Conservation (phyloP, 2,888 invertebrate species). For the Latrodectus elegans region DNA sequence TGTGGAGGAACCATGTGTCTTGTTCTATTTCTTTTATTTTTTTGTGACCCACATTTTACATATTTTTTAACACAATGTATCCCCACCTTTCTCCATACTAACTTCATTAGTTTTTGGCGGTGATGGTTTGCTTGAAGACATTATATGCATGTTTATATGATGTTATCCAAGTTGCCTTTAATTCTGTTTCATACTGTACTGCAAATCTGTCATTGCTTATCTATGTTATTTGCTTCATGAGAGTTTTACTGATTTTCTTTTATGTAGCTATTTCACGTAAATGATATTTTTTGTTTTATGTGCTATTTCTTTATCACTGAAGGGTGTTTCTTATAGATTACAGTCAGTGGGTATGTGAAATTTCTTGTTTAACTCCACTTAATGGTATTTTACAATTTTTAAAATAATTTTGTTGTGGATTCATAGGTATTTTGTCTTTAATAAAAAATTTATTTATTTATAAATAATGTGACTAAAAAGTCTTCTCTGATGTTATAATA, state of each 20-base stretch:
- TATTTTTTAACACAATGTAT: slow-evolving; percentile 7
- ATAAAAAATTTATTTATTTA: no score
- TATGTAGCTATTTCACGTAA: background rate
- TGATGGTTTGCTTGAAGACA: slow-evolving; percentile 68
- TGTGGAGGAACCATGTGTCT: background rate
- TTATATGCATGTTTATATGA: slow-evolving; percentile 48
- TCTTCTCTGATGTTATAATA: no score
- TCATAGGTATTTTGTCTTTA: no score
- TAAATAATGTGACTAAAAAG: no score
- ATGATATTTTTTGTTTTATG: slow-evolving; percentile 9
- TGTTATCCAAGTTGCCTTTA: slow-evolving; percentile 22
- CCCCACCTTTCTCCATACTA: slow-evolving; percentile 33
- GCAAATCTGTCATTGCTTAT: slow-evolving; percentile 48
- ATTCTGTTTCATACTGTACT: slow-evolving; percentile 52
- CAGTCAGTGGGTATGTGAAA: slow-evolving; percentile 34
- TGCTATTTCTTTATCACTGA: slow-evolving; percentile 18
- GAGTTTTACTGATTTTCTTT: background rate
- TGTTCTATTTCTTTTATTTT: background rate
- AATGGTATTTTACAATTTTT: no score
- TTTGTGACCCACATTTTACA: background rate
- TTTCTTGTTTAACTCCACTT: background rate
- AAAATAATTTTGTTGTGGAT: no score
- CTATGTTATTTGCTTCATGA: slow-evolving; percentile 41
- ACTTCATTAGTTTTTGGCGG: slow-evolving; percentile 64
- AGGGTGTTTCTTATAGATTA: slow-evolving; percentile 20